Evolutionary conservation across 2,888 invertebrate genomes (phyloP).

Genomic region (Meliscaeva auricollis): DNA sequence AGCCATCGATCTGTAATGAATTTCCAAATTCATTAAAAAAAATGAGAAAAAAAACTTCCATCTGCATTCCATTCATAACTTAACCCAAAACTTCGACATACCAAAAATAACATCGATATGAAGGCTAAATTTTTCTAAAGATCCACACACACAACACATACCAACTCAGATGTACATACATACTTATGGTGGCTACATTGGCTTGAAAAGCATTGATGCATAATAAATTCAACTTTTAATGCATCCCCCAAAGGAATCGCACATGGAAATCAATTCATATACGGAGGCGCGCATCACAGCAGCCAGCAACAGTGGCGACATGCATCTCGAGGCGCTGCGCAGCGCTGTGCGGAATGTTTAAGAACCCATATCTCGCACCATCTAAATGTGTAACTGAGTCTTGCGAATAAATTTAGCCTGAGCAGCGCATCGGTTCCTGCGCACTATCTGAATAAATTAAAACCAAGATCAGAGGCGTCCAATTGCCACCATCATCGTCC

Average conservation of each 20-base stretch:
- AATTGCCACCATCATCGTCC: conserved; percentile 69
- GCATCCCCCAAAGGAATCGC: conserved; percentile 62
- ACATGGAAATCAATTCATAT: conserved; percentile 71
- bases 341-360: conserved; percentile 65
- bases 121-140: conserved; percentile 13
- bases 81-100: conserved; percentile 48
- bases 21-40: conserved; percentile 22
- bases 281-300: conserved; percentile 56
- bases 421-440: not conserved
- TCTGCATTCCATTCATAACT: conserved; percentile 63
- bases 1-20: conserved; percentile 23
- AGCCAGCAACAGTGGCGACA: conserved; percentile 66
- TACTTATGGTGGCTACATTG: conserved; percentile 1
- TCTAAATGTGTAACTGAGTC: conserved; percentile 75
- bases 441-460: conserved; percentile 73
- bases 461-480: conserved; percentile 63
- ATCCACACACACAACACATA: conserved; percentile 9
- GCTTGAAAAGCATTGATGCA: conserved; percentile 50
- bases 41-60: conserved; percentile 7
- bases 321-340: conserved; percentile 60
- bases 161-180: too few species aligned
- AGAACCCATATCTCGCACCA: conserved; percentile 74
- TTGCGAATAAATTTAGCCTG: conserved; percentile 69
- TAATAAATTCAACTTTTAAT: conserved; percentile 68
- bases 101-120: conserved; percentile 27